Base-by-base conservation (phyloP, 2,113 vertebrate species). In the Phalacrocorax brasilianus region DNA sequence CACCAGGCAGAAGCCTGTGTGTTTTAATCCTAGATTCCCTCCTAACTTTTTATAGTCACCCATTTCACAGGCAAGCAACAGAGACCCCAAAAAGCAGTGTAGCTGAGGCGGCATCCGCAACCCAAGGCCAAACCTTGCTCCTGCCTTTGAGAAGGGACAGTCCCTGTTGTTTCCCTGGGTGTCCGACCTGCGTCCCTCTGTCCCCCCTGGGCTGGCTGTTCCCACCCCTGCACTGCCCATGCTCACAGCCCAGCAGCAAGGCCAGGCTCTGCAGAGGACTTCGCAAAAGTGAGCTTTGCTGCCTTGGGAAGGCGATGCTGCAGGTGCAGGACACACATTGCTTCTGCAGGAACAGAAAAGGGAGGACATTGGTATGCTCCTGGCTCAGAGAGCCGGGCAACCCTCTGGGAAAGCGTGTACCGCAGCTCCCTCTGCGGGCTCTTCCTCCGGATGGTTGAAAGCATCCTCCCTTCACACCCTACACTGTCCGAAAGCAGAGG, bases 161-260 rank as follows among this genome's bases (percentile, higher is more conserved):
- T 21, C 21, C 35, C 10, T 17, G 32, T 9, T 17, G 16, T 14
- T n/a, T 50, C 24, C 24, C 32, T 28, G 12, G 16, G 17, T 33
- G 44, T 70, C 42, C 66, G 53, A 67, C 23, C 32, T 2, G 23
- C 44, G 45, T 32, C n/a, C 23, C 23, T 49, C 28, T 28, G 24
- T 45, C 22, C 14, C 18, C 9, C 33, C 21, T 1, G 1, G 28
- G 67, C 40, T 8, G 30, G 18, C 1, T 63, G 56, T n/a, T 42
- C n/a, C 61, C 45, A 62, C 0, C 0, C 13, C 45, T 17, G 17
- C 0, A 1, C 38, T 88, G 12, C 42, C 49, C 45, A 24, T 0
- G 2, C 15, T 74, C 3, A 0, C 50, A 49, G 62, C 28, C 11
- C n/a, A 56, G n/a, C 52, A 40, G 5, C 59, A 28, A 40, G 12